Evolutionary conservation across 2,888 invertebrate species (phyloP).

Genomic region (Patella caerulea): DNA sequence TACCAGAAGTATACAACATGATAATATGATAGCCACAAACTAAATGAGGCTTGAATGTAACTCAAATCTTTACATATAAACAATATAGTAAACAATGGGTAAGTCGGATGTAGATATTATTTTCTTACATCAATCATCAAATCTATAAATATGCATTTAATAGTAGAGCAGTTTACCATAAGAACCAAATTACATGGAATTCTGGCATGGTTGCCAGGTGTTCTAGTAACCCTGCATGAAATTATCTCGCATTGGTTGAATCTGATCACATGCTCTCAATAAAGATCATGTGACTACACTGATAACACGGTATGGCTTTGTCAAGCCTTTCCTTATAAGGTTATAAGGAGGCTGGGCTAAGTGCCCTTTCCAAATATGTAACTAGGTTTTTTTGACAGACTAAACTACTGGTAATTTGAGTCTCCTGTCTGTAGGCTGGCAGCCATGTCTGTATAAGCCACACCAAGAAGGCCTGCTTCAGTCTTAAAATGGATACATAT

Average conservation of each 20-base stretch:
- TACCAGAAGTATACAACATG: no score
- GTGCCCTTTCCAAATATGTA: conserved; percentile 10
- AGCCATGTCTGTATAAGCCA: not conserved
- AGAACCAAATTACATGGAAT: conserved; percentile 9
- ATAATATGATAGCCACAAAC: no score
- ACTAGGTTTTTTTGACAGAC: not conserved
- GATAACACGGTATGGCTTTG: not conserved
- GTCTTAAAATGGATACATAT: conserved; percentile 5
- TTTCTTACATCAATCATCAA: conserved; percentile 1
- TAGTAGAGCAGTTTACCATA: no score
- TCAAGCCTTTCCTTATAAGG: conserved; percentile 10
- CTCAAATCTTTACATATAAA: no score
- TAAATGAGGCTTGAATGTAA: no score
- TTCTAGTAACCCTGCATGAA: not conserved
- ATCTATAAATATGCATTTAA: not conserved
- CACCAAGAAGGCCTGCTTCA: not conserved
- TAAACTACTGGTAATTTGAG: conserved; percentile 9
- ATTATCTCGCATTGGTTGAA: not conserved
- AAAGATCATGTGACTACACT: conserved; percentile 1
- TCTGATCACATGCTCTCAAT: not conserved
- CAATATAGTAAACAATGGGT: no score
- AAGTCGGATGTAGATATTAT: no score
- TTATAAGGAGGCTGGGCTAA: not conserved
- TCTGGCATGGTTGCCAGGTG: conserved; percentile 10
- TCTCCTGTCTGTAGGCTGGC: not conserved